A percentile compares a stretch with the other conserved stretches of the same genome.
phyloP scores from a whole-genome alignment of 2,888 invertebrate genomes.

The Cremastinae sp. region DNA sequence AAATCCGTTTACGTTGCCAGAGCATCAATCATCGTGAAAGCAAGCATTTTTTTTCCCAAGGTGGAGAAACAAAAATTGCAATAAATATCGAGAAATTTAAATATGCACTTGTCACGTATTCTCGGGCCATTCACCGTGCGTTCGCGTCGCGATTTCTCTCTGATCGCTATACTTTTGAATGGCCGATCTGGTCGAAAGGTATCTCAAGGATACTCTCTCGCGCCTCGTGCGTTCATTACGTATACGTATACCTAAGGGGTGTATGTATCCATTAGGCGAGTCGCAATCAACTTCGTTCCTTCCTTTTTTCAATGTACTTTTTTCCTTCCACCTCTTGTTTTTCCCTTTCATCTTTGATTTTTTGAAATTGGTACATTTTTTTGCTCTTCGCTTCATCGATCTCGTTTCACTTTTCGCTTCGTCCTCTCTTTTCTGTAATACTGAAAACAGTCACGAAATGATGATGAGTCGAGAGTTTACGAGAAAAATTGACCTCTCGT shows the following conservation, averaged over 20 bases:
- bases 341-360: slow-evolving; percentile 3
- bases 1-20: too few species aligned
- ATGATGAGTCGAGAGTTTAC: too few species aligned
- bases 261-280: slow-evolving; percentile 54
- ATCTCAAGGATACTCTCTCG: slow-evolving; percentile 60
- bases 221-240: slow-evolving; percentile 54
- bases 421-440: too few species aligned
- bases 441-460: too few species aligned
- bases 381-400: too few species aligned
- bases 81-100: slow-evolving; percentile 27
- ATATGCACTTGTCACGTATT: slow-evolving; percentile 52
- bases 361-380: too few species aligned
- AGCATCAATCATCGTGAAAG: neutral
- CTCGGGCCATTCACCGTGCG: slow-evolving; percentile 10
- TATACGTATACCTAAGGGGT: slow-evolving; percentile 53
- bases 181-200: slow-evolving; percentile 50
- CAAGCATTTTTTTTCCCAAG: neutral
- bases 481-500: too few species aligned
- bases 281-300: slow-evolving; percentile 53
- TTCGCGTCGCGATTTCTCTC: slow-evolving; percentile 34
- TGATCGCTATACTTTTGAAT: slow-evolving; percentile 36
- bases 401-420: too few species aligned
- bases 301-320: slow-evolving; percentile 28
- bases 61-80: neutral
- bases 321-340: slow-evolving; percentile 51